Conservation (phyloP, 1,140 invertebrate genomes). For the Caenorhabditis remanei region DNA sequence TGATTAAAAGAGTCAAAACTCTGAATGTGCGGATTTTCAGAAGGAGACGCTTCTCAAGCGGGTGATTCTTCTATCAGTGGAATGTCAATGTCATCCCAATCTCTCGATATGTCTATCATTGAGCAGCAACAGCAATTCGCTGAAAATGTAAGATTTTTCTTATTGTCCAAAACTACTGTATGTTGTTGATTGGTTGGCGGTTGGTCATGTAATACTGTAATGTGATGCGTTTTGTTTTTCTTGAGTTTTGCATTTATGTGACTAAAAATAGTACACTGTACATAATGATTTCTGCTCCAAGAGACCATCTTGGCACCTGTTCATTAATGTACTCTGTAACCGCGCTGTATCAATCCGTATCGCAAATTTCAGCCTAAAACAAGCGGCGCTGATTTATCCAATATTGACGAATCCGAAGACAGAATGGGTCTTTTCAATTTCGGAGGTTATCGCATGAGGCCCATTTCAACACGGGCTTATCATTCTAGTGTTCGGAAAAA, state of each 20-base stretch:
- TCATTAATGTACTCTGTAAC: too few relatives aligned
- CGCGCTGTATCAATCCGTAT: too few relatives aligned
- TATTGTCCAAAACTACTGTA: neutral
- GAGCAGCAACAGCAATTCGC: conserved; percentile 19
- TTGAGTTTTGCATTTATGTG: too few relatives aligned
- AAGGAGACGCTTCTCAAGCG: neutral
- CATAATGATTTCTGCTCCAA: too few relatives aligned
- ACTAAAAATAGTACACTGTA: too few relatives aligned
- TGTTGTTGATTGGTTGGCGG: neutral
- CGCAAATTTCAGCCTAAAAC: neutral
- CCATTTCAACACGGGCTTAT: neutral
- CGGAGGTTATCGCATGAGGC: neutral
- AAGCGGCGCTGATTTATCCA: neutral
- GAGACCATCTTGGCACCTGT: too few relatives aligned
- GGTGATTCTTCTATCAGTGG: conserved; percentile 25
- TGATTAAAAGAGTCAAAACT: neutral
- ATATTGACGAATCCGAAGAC: neutral
- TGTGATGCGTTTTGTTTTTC: too few relatives aligned
- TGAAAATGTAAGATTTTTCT: conserved; percentile 21
- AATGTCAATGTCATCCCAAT: conserved; percentile 40
- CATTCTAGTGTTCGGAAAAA: conserved; percentile 8
- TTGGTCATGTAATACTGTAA: neutral
- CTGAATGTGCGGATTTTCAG: neutral
- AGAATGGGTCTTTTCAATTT: conserved; percentile 31
- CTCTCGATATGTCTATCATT: conserved; percentile 26